Conservation (phyloP, 2,113 vertebrate species). For the Proterorhinus semilunaris region DNA sequence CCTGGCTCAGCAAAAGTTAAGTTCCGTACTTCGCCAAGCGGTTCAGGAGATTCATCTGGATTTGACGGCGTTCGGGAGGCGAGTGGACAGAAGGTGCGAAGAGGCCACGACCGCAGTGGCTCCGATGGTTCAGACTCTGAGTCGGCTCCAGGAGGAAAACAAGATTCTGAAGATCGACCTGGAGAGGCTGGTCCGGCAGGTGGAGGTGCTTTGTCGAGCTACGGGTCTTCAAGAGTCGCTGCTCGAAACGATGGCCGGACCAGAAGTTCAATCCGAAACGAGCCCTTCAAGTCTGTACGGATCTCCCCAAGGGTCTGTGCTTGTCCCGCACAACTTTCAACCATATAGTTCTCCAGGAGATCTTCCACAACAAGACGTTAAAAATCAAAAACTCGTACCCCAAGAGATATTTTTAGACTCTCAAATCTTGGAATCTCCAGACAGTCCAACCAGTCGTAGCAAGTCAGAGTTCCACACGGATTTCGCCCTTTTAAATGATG, state of each 20-base stretch:
- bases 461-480: neutral
- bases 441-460: neutral
- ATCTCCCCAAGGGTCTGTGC: conserved; percentile 7
- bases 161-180: conserved; percentile 79
- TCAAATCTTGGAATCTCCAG: neutral
- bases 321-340: conserved; percentile 14
- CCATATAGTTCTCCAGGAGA: neutral
- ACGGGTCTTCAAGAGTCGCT: conserved; percentile 67
- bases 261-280: neutral
- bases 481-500: neutral
- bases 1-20: conserved; percentile 49
- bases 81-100: conserved; percentile 74
- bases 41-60: conserved; percentile 79
- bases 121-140: conserved; percentile 69
- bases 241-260: conserved; percentile 50
- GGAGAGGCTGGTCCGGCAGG: conserved; percentile 71
- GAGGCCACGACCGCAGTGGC: conserved; percentile 60
- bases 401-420: neutral
- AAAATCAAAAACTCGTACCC: neutral
- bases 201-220: conserved; percentile 74
- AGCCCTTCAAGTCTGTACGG: neutral
- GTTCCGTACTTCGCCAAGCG: conserved; percentile 61
- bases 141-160: conserved; percentile 81
- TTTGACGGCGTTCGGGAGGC: conserved; percentile 75
- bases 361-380: neutral